Evolutionary conservation across 2,888 invertebrate species (phyloP), one percentile per base, ranked within the genome.

Genomic region (Tetrapedia diversipes): DNA sequence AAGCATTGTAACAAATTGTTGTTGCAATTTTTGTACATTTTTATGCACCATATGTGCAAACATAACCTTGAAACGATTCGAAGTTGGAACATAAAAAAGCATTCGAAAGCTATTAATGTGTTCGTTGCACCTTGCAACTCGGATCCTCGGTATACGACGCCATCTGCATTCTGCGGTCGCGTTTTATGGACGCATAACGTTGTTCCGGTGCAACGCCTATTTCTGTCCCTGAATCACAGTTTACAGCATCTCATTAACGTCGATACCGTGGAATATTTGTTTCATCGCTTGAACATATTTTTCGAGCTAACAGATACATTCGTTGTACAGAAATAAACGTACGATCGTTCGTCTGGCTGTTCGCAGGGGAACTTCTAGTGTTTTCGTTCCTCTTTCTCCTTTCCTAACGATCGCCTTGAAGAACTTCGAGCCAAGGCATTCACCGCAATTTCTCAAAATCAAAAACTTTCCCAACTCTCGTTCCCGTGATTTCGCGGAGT

Each of bases 81-180:
- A n/a, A 11, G 3, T n/a, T 16, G 49, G 6, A 1, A 10, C 34
- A 27, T 43, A 1, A 16, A 24, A 29, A 37, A 56, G 22, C 49
- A n/a, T 51, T 51, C 19, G 24, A 27, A 41, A 59, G 14, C 29
- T 29, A 32, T 29, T 22, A 11, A 11, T 1, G 22, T 7, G 19
- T 19, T 22, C 51, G 32, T 6, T 19, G 10, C 10, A 41, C 32
- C 24, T 16, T n/a, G 14, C 45, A 54, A 47, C 47, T n/a, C n/a
- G n/a, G 24, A 59, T 59, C 10, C 10, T 10, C 32, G 10, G 16
- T 27, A 60, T 49, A 59, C 39, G n/a, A 34, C n/a, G 64, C 14
- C 27, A 65, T 56, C 53, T 51, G 11, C 34, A 19, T 47, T 41
- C 49, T 41, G 47, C 60, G 65, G 53, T 65, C 27, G n/a, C 27